Conservation (phyloP, 2,888 invertebrate species). For the Ectemnius cavifrons region DNA sequence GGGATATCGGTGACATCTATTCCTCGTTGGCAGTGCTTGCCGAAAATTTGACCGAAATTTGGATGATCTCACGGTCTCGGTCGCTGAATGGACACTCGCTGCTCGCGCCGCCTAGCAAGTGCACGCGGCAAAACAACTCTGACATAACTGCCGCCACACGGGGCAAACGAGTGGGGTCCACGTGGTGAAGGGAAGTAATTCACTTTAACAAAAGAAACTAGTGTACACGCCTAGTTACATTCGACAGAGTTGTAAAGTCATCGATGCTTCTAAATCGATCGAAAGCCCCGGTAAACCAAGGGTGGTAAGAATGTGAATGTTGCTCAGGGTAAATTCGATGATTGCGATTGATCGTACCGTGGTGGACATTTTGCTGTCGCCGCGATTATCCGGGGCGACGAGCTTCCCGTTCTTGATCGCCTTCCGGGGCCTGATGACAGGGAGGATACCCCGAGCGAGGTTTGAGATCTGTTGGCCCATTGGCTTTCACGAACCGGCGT, state of each 20-base stretch:
- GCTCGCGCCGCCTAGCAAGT: not conserved
- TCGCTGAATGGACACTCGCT: conserved; percentile 25
- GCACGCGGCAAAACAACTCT: too few relatives aligned
- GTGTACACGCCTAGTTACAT: too few relatives aligned
- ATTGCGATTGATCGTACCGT: conserved; percentile 24
- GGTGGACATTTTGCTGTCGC: conserved; percentile 2
- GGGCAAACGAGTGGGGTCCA: too few relatives aligned
- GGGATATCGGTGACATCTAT: conserved; percentile 55
- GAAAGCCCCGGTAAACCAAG: too few relatives aligned
- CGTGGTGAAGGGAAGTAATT: too few relatives aligned
- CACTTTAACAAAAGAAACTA: too few relatives aligned
- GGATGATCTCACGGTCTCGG: conserved; percentile 52
- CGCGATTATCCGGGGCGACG: conserved; percentile 28
- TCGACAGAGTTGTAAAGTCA: too few relatives aligned
- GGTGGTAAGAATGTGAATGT: too few relatives aligned
- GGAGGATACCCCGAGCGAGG: conserved; percentile 60
- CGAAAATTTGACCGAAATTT: conserved; percentile 47
- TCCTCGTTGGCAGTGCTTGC: conserved; percentile 53
- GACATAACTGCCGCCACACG: too few relatives aligned
- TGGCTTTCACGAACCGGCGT: conserved; percentile 42
- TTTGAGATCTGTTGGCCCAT: conserved; percentile 69
- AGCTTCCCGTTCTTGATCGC: conserved; percentile 18
- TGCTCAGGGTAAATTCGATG: too few relatives aligned
- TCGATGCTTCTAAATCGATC: too few relatives aligned
- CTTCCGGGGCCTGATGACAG: conserved; percentile 39